Evolutionary conservation across 2,797 vertebrate genomes (phyloP), one percentile per base, ranked within the genome.

Genomic region (Brachyalestes nurse): DNA sequence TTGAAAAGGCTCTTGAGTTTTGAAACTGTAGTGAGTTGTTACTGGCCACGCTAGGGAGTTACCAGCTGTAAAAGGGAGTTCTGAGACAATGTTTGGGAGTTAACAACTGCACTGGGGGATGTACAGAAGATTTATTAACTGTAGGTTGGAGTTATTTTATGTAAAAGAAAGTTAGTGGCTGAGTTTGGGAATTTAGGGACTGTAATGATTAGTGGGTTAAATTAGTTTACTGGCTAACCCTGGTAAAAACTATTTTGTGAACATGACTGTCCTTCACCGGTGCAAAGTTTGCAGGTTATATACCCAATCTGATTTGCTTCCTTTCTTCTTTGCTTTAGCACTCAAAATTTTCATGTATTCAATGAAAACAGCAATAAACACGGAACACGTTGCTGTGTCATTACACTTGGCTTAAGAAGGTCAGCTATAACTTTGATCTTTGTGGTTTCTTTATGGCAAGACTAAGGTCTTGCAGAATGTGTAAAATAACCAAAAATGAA

Each of bases 1-100:
- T 70, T 72, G 47, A 60, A 47, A 66, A 38, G 62, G 57, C 34
- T 66, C 38, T 64, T 85, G 89, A 90, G 60, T 66, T 49, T 71
- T 66, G 16, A 58, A 45, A 51, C 34, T 70, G 67, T 88, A 87
- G 74, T 77, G 66, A 75, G 86, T 82, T 79, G 45, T 47, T 81
- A 69, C 69, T 53, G 74, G n/a, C 17, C 40, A 6, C 13, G 58
- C 10, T 13, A 25, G 45, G 28, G 64, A 51, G 28, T 49, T 58
- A 23, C 17, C 42, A 3, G 38, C 1, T 47, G 67, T 45, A 51
- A 12, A 38, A 60, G 47, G 16, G 40, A n/a, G 7, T 62, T 60
- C 8, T 2, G 2, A n/a, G 19, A 1, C 71, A 28, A 25, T 45
- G 0, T 57, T 60, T 64, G 21, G 10, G 14, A 81, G 55, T 51